Conservation (phyloP, 2,888 invertebrate genomes). For the Diplolepis rosae region DNA sequence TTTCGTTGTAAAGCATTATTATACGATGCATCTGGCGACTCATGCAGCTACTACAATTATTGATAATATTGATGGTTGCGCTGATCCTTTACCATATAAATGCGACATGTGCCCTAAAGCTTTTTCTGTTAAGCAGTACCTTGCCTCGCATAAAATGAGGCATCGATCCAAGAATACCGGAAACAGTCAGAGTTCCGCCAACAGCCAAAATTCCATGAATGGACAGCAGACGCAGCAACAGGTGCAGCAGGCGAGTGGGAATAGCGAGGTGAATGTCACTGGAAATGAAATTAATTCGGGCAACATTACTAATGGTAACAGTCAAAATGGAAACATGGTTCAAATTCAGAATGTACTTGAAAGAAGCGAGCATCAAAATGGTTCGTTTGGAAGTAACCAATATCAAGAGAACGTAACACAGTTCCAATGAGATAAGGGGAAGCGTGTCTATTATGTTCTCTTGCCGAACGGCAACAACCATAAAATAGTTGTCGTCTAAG, state of each 20-base stretch:
- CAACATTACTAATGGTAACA: slow-evolving; percentile 56
- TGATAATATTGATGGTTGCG: slow-evolving; percentile 54
- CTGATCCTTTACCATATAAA: slow-evolving; percentile 74
- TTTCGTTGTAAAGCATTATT: slow-evolving; percentile 81
- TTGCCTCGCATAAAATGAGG: slow-evolving; percentile 78
- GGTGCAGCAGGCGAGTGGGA: slow-evolving; percentile 44
- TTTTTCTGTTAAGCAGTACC: slow-evolving; percentile 79
- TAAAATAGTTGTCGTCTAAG: slow-evolving; percentile 70
- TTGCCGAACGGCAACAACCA: slow-evolving; percentile 72
- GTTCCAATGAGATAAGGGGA: slow-evolving; percentile 73
- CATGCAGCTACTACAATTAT: slow-evolving; percentile 65
- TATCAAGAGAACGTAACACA: slow-evolving; percentile 67
- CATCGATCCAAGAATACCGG: slow-evolving; percentile 76
- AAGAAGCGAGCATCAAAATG: slow-evolving; percentile 59
- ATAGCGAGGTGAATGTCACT: slow-evolving; percentile 46
- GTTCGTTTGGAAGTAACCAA: slow-evolving; percentile 61
- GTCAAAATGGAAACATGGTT: slow-evolving; percentile 61
- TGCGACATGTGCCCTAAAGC: slow-evolving; percentile 78
- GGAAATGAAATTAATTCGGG: slow-evolving; percentile 49
- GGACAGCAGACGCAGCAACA: slow-evolving; percentile 56
- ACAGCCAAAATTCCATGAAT: slow-evolving; percentile 55
- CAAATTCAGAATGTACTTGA: slow-evolving; percentile 69
- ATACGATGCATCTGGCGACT: slow-evolving; percentile 78
- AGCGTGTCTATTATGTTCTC: slow-evolving; percentile 73
- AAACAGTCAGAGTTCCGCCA: slow-evolving; percentile 54